These are phyloP conservation scores for Idaea biselata DNA, from an alignment of 2,888 invertebrate species.

Conservation along the genomic window DNA sequence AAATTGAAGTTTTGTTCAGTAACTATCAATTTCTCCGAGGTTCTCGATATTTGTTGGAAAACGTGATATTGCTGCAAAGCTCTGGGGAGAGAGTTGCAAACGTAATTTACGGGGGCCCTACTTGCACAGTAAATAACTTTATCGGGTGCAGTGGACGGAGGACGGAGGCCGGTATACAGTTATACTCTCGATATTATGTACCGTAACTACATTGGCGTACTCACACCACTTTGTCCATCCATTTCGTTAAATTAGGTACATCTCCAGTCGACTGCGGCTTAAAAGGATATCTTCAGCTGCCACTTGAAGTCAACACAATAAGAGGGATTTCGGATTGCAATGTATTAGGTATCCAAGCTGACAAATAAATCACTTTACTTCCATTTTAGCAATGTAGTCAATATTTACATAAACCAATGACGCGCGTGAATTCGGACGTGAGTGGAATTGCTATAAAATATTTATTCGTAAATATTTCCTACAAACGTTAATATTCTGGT, in stretches of 20 bases:
- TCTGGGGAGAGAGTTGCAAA: conserved; percentile 59
- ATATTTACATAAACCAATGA: conserved; percentile 5
- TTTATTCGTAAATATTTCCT: not conserved
- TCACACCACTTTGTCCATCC: not conserved
- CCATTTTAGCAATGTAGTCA: conserved; percentile 1
- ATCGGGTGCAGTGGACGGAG: conserved; percentile 49
- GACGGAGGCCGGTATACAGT: conserved; percentile 23
- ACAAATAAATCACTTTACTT: conserved; percentile 1
- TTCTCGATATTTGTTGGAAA: conserved; percentile 32
- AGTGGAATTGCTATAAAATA: not conserved
- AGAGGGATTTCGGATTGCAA: not conserved
- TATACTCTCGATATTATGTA: not conserved
- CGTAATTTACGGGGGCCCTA: conserved; percentile 62
- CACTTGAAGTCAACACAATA: conserved; percentile 1
- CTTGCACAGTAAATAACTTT: conserved; percentile 67
- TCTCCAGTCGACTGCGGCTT: not conserved
- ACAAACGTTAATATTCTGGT: not conserved
- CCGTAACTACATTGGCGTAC: not conserved
- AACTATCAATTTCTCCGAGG: conserved; percentile 23
- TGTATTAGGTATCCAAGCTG: not conserved
- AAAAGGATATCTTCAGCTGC: not conserved
- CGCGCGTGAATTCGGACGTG: conserved; percentile 1
- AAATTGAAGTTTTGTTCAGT: not conserved
- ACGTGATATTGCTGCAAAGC: conserved; percentile 49
- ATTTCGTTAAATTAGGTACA: not conserved